Conservation (phyloP, 2,113 vertebrate species). For the Phaethornis superciliosus region DNA sequence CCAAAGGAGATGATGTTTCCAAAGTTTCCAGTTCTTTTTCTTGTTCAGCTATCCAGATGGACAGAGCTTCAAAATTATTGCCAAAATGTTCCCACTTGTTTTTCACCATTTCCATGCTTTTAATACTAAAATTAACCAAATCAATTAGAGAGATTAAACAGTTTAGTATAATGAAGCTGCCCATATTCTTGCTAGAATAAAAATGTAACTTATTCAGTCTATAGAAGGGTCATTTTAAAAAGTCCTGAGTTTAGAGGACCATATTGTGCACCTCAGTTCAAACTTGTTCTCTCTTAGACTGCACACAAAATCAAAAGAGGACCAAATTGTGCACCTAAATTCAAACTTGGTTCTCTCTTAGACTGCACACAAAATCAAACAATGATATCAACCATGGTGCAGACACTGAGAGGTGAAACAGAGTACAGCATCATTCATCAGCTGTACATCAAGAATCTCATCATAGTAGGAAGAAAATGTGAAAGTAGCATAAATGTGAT, state of each 20-base stretch:
- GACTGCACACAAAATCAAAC: neutral
- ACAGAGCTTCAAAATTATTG: conserved; percentile 85
- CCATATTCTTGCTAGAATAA: conserved; percentile 26
- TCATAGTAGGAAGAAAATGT: neutral
- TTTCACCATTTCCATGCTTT: conserved; percentile 89
- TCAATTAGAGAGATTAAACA: conserved; percentile 74
- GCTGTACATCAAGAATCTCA: neutral
- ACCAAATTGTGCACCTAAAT: neutral
- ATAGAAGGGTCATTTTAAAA: neutral
- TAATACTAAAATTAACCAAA: conserved; percentile 87
- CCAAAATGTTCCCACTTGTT: conserved; percentile 89
- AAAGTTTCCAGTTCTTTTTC: conserved; percentile 84
- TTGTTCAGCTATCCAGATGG: conserved; percentile 87
- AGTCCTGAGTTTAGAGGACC: neutral
- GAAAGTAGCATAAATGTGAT: neutral
- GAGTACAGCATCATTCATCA: neutral
- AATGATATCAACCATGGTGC: neutral
- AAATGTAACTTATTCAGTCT: neutral
- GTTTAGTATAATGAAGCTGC: conserved; percentile 62
- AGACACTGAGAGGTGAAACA: neutral
- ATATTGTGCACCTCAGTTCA: neutral
- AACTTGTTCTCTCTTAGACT: neutral
- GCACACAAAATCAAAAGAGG: neutral
- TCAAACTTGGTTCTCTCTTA: neutral
- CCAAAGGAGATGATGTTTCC: conserved; percentile 78